phyloP scores from a whole-genome alignment of 2,888 invertebrate species.

The Zaprionus lineosus region DNA sequence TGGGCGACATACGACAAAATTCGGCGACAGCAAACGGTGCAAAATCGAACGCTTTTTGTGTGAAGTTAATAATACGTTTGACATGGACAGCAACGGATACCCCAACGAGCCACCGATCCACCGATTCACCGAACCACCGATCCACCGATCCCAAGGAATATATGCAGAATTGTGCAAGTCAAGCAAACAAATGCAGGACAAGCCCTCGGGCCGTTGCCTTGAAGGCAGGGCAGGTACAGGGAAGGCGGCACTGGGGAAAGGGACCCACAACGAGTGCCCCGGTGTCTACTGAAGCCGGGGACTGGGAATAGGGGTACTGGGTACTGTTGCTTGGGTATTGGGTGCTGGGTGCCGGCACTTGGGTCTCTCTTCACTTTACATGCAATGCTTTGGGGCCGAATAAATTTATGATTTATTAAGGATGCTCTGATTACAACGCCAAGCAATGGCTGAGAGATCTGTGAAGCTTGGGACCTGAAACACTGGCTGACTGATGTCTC shows the following conservation, averaged over 20 bases:
- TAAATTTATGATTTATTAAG: conserved; percentile 82
- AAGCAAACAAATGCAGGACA: conserved; percentile 26
- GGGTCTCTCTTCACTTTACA: conserved; percentile 52
- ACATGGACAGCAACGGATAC: conserved; percentile 63
- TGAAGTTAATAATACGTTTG: conserved; percentile 82
- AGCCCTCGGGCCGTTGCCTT: background rate
- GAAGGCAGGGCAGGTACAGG: no score
- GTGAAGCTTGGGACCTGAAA: conserved; percentile 17
- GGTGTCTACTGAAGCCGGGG: background rate
- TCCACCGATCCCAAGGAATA: conserved; percentile 38
- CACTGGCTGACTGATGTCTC: conserved; percentile 70
- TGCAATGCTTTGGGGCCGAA: conserved; percentile 61
- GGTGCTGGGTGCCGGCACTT: background rate
- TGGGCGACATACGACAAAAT: conserved; percentile 73
- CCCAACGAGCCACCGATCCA: background rate
- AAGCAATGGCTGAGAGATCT: conserved; percentile 25
- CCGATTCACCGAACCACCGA: conserved; percentile 4
- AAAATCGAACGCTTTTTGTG: conserved; percentile 82
- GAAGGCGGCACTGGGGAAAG: no score
- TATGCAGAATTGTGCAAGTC: conserved; percentile 78
- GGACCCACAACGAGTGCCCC: background rate
- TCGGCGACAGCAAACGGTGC: conserved; percentile 80
- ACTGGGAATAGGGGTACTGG: background rate
- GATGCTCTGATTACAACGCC: conserved; percentile 82
- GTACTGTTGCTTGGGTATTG: background rate